A percentile compares a stretch with the other conserved stretches of the same genome.
These are phyloP conservation scores for Sebastes elongatus DNA, from an alignment of 2,797 vertebrate genomes.

Conservation along the genomic window DNA sequence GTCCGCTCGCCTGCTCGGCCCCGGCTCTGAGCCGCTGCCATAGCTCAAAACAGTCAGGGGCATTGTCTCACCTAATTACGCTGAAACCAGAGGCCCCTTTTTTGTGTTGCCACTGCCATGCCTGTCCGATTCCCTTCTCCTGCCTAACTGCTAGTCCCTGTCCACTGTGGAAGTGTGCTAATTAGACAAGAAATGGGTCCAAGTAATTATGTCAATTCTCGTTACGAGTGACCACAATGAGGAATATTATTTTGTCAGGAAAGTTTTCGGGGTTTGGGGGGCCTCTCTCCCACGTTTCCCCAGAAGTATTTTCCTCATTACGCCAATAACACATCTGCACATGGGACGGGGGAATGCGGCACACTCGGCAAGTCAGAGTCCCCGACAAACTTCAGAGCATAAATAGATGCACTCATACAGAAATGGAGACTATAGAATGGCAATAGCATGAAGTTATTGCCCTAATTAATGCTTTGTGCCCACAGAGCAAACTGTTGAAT, in stretches of 20 bases:
- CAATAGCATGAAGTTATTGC: conserved; percentile 88
- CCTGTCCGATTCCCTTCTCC: conserved; percentile 91
- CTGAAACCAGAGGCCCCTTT: conserved; percentile 86
- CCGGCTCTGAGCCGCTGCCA: conserved; percentile 86
- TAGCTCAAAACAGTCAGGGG: conserved; percentile 92
- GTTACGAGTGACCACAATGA: conserved; percentile 86
- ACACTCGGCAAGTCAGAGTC: conserved; percentile 72
- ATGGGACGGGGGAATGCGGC: conserved; percentile 80
- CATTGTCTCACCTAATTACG: conserved; percentile 96
- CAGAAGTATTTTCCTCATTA: conserved; percentile 64
- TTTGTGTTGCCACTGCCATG: conserved; percentile 90
- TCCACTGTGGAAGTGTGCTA: conserved; percentile 92
- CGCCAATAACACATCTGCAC: conserved; percentile 79
- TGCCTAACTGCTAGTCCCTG: conserved; percentile 86
- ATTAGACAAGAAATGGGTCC: conserved; percentile 94
- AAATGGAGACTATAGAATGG: conserved; percentile 84
- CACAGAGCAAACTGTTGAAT: conserved; percentile 71
- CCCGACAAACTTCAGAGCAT: conserved; percentile 63
- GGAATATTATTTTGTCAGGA: conserved; percentile 88
- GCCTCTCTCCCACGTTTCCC: conserved; percentile 45
- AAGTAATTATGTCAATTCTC: conserved; percentile 92
- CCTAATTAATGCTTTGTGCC: conserved; percentile 90
- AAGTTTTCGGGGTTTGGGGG: conserved; percentile 81
- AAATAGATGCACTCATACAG: conserved; percentile 73
- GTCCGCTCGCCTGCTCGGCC: conserved; percentile 84